Base-by-base conservation (phyloP, 2,113 vertebrate genomes). In the Phrynocephalus versicolor region DNA sequence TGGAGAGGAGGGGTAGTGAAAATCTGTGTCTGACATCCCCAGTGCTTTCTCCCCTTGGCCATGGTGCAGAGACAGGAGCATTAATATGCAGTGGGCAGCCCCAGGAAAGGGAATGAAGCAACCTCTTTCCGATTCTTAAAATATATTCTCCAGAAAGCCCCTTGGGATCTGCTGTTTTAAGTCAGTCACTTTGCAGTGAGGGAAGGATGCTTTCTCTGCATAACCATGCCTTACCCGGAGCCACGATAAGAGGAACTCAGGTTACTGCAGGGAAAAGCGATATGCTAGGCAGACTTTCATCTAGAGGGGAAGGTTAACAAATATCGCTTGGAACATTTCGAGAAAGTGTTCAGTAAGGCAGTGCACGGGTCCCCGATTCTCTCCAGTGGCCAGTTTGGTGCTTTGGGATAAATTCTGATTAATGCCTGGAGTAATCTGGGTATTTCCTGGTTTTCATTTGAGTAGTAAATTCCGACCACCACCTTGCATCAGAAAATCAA, bases 31-130 rank as follows among this genome's bases (percentile, higher is more conserved):
- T 84, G 81, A 73, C 64, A 67, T 83, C 79, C 64, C 88, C 86
- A 82, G 78, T 57, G 78, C 1, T 21, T 88, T 90, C 76, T 78
- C 15, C 45, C 77, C 83, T 89, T 51, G 39, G 8, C 79, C 45
- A 76, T 5, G 21, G 35, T 71, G n/a, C 82, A 93, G 88, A 91
- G 87, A 81, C 39, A 83, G 27, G 33, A 57, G 27, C 30, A 83
- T 73, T 84, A 60, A 70, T 88, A 21, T 73, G 73, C 77, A 69
- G 91, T 64, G 33, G 69, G 14, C 25, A 37, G 67, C 6, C 79
- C 45, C 39, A 58, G 84, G 85, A 23, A 86, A 74, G 80, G 85
- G 78, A 67, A 14, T 0, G 0, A 65, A 89, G 75, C 72, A 73
- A 51, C 23, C 35, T 89, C 90, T 27, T 9, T 82, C 79, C 79